Conservation (phyloP, 2,888 invertebrate genomes). For the Sinelater perroti region DNA sequence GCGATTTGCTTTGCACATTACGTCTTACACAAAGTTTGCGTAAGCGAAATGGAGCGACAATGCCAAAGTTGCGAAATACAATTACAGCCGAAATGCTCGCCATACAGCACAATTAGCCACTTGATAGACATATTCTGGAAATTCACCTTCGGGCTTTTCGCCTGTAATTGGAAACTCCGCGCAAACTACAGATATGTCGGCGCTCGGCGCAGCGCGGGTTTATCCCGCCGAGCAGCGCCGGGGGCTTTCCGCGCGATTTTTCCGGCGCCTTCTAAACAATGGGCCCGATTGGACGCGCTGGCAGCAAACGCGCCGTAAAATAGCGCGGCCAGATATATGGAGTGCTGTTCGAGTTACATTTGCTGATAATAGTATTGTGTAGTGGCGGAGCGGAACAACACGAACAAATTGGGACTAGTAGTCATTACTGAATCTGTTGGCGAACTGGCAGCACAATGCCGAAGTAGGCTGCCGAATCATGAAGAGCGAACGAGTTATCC, state of each 20-base stretch:
- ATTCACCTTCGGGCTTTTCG: constrained; percentile 32
- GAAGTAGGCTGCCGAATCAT: too few species aligned
- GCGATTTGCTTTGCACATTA: not conserved
- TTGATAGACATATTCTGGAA: constrained; percentile 31
- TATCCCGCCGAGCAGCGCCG: too few species aligned
- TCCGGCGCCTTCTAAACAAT: too few species aligned
- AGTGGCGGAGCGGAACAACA: constrained; percentile 43
- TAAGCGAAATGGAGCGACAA: constrained; percentile 22
- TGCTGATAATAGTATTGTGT: constrained; percentile 45
- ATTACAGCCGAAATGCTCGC: constrained; percentile 28
- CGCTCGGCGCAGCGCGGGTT: too few species aligned
- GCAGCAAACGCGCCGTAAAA: not conserved
- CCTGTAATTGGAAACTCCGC: constrained; percentile 25
- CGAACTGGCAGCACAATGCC: too few species aligned
- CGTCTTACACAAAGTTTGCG: constrained; percentile 20
- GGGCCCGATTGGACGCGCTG: too few species aligned
- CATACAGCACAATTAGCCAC: constrained; percentile 29
- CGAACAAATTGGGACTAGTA: constrained; percentile 48
- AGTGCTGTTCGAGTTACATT: constrained; percentile 36
- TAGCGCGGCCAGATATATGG: not conserved
- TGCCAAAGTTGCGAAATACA: constrained; percentile 30
- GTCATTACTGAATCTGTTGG: constrained; percentile 47
- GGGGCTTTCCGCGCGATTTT: too few species aligned
- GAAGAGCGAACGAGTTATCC: too few species aligned
- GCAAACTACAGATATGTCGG: constrained; percentile 24